These are phyloP conservation scores for Bovichtus diacanthus DNA, from an alignment of 2,797 vertebrate genomes.

Conservation along the genomic window DNA sequence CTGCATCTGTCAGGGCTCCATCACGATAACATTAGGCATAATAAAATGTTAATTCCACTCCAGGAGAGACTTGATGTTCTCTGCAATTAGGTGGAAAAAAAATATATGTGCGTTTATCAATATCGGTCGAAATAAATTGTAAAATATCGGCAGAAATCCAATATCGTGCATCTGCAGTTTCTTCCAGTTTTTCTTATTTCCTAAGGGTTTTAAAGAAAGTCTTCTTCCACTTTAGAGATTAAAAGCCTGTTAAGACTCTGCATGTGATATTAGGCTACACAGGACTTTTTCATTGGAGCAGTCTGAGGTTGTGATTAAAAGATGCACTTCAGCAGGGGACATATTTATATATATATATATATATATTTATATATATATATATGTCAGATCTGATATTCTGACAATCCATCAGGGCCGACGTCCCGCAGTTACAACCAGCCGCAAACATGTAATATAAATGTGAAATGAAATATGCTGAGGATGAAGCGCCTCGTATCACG, in stretches of 20 bases:
- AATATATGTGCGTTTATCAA: too few relatives aligned
- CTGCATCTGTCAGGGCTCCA: too few relatives aligned
- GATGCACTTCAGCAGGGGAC: neutral
- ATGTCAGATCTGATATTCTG: slow-evolving; percentile 12
- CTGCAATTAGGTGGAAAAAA: too few relatives aligned
- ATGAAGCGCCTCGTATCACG: slow-evolving; percentile 4
- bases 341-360: too few relatives aligned
- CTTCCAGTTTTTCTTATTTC: neutral
- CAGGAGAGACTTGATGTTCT: too few relatives aligned
- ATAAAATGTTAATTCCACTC: too few relatives aligned
- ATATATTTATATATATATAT: neutral
- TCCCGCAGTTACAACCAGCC: neutral
- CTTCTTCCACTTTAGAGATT: neutral
- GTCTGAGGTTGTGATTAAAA: slow-evolving; percentile 9
- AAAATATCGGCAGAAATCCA: too few relatives aligned
- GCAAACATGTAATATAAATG: neutral
- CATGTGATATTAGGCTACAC: neutral
- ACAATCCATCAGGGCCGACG: neutral
- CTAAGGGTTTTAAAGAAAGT: neutral
- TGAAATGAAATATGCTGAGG: slow-evolving; percentile 3
- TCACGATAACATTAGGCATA: too few relatives aligned
- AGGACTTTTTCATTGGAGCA: neutral
- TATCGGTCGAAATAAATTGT: too few relatives aligned
- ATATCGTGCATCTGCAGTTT: neutral
- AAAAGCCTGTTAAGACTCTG: neutral